Percentiles rank a stretch among this genome's conserved stretches.
These are phyloP conservation scores for Megalonaias nervosa DNA, from an alignment of 1,140 invertebrate genomes.

Conservation along the genomic window DNA sequence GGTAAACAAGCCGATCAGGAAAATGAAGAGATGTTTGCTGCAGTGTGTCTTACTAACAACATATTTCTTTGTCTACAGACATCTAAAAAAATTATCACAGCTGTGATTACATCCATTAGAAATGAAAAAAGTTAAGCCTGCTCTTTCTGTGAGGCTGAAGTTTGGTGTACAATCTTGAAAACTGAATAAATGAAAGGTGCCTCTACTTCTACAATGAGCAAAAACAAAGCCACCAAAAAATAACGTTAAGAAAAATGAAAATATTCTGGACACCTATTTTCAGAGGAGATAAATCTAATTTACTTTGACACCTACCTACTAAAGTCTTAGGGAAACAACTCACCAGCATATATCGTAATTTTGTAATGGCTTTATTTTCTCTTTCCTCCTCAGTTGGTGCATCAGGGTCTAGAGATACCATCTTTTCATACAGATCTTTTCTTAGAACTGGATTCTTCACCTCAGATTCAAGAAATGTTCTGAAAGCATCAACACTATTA, in stretches of 20 bases:
- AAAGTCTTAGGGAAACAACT: slow-evolving; percentile 26
- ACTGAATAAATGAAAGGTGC: too few relatives aligned
- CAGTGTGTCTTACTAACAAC: too few relatives aligned
- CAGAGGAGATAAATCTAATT: neutral
- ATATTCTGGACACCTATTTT: neutral
- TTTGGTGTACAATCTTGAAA: too few relatives aligned
- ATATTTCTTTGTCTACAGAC: too few relatives aligned
- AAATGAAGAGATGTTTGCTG: too few relatives aligned
- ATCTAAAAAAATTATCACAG: too few relatives aligned
- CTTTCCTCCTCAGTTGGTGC: slow-evolving; percentile 94
- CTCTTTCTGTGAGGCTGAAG: too few relatives aligned
- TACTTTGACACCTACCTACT: neutral
- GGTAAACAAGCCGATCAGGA: too few relatives aligned
- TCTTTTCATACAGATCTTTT: slow-evolving; percentile 97
- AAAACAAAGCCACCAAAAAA: too few relatives aligned
- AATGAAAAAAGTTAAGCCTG: too few relatives aligned
- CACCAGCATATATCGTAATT: slow-evolving; percentile 98
- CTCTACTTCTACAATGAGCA: neutral
- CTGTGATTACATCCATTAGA: too few relatives aligned
- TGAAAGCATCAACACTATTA: slow-evolving; percentile 49
- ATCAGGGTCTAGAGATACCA: slow-evolving; percentile 92
- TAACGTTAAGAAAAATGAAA: neutral
- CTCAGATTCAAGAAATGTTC: slow-evolving; percentile 94
- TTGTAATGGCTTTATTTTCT: slow-evolving; percentile 91
- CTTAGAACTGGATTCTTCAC: slow-evolving; percentile 80